A percentile compares a stretch with the other conserved stretches of the same genome.
These are phyloP conservation scores for Troides helena DNA, from an alignment of 2,888 invertebrate genomes.

Conservation along the genomic window DNA sequence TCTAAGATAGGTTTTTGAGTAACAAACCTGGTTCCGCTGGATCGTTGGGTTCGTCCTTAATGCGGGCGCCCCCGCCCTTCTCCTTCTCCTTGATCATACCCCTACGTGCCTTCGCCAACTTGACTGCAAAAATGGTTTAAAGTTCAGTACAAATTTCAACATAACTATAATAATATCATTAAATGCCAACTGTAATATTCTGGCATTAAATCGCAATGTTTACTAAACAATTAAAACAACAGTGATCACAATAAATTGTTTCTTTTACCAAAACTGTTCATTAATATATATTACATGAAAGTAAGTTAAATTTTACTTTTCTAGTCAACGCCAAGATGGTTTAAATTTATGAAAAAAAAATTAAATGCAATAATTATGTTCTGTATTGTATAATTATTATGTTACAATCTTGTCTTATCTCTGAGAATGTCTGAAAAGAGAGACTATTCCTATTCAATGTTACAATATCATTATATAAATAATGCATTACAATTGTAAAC, in stretches of 20 bases:
- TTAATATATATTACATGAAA: not conserved
- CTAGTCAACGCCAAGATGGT: not conserved
- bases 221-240: slow-evolving; percentile 11
- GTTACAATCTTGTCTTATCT: not conserved
- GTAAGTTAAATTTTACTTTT: not conserved
- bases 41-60: slow-evolving; percentile 76
- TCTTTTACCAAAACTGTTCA: not conserved
- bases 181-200: not conserved
- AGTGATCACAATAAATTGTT: slow-evolving; percentile 19
- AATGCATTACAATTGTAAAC: not conserved
- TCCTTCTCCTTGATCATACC: slow-evolving; percentile 81
- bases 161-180: not conserved
- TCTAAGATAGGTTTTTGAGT: slow-evolving; percentile 4
- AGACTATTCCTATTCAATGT: slow-evolving; percentile 1
- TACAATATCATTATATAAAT: slow-evolving; percentile 1
- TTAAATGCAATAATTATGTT: not conserved
- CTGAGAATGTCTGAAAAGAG: slow-evolving; percentile 1
- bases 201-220: not conserved
- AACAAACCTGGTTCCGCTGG: slow-evolving; percentile 71
- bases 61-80: slow-evolving; percentile 78
- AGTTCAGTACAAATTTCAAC: not conserved
- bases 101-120: slow-evolving; percentile 82
- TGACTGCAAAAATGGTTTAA: slow-evolving; percentile 57
- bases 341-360: not conserved
- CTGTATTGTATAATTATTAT: not conserved